These are phyloP conservation scores for Protobothrops mucrosquamatus DNA, from an alignment of 2,113 vertebrate genomes.

Conservation along the genomic window DNA sequence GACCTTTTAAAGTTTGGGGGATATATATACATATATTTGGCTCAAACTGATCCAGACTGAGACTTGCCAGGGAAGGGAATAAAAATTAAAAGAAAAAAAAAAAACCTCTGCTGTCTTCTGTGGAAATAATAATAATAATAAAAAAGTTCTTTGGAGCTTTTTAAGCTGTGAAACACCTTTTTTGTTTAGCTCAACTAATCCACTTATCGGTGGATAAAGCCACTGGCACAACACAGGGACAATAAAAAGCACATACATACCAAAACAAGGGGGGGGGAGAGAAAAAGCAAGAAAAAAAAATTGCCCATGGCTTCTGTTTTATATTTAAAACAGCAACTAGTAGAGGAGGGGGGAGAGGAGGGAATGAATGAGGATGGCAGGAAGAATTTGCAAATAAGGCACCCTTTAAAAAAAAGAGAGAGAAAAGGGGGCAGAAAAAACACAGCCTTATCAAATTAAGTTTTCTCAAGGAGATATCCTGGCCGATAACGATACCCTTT, in stretches of 20 bases:
- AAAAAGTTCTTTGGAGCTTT: constrained; percentile 71
- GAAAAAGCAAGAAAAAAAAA: constrained; percentile 73
- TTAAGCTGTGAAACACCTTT: constrained; percentile 67
- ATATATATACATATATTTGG: no score
- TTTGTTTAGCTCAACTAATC: constrained; percentile 82
- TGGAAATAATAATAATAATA: constrained; percentile 63
- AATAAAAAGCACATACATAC: constrained; percentile 71
- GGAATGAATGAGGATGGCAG: neutral
- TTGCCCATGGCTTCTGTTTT: constrained; percentile 65
- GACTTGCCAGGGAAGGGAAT: neutral
- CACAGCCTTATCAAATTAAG: constrained; percentile 34
- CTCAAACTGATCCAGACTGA: constrained; percentile 10
- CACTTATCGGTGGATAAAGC: constrained; percentile 79
- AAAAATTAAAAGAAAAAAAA: constrained; percentile 17
- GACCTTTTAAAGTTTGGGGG: neutral
- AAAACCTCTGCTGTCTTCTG: constrained; percentile 68
- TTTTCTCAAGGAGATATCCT: constrained; percentile 62
- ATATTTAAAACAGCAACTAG: constrained; percentile 66
- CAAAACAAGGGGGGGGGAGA: constrained; percentile 47
- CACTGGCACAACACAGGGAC: constrained; percentile 66
- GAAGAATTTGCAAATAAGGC: constrained; percentile 15
- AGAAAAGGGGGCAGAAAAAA: neutral
- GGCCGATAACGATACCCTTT: constrained; percentile 51
- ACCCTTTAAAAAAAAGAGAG: neutral
- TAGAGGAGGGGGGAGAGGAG: constrained; percentile 5